Evolutionary conservation across 2,797 vertebrate species (phyloP).

Genomic region (Sebastes elongatus): DNA sequence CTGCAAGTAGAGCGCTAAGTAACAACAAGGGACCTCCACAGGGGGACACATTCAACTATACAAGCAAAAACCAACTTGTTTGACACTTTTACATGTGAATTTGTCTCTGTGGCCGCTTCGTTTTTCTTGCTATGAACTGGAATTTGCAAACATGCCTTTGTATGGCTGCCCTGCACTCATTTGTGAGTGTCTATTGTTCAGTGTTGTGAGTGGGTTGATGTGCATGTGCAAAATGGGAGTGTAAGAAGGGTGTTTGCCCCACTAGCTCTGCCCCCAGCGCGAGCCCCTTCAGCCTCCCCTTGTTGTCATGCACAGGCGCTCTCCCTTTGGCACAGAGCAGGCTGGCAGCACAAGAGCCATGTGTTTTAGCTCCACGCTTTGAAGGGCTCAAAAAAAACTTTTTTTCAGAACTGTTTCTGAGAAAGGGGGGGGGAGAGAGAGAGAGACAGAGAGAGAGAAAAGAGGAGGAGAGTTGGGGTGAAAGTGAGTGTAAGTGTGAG

Average conservation of each 20-base stretch:
- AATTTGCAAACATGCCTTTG: conserved; percentile 20
- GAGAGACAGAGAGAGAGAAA: conserved; percentile 20
- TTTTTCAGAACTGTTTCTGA: conserved; percentile 66
- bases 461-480: conserved; percentile 22
- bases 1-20: conserved; percentile 31
- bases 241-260: conserved; percentile 62
- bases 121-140: conserved; percentile 3
- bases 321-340: conserved; percentile 73
- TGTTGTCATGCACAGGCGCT: conserved; percentile 85
- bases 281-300: conserved; percentile 80
- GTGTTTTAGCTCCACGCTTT: conserved; percentile 81
- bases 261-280: conserved; percentile 71
- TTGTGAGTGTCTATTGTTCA: conserved; percentile 55
- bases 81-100: conserved; percentile 6
- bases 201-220: conserved; percentile 35
- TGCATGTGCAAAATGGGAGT: conserved; percentile 43
- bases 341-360: conserved; percentile 79
- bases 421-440: conserved; percentile 24
- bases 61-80: conserved; percentile 2
- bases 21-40: conserved; percentile 17
- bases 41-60: conserved; percentile 22
- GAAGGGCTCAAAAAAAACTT: conserved; percentile 70
- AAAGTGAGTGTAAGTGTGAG: conserved; percentile 44
- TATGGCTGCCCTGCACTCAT: conserved; percentile 10
- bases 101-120: background rate